Percentiles rank a stretch among this genome's conserved stretches.
phyloP scores from a whole-genome alignment of 2,797 vertebrate genomes.

The Eremophila alpestris region DNA sequence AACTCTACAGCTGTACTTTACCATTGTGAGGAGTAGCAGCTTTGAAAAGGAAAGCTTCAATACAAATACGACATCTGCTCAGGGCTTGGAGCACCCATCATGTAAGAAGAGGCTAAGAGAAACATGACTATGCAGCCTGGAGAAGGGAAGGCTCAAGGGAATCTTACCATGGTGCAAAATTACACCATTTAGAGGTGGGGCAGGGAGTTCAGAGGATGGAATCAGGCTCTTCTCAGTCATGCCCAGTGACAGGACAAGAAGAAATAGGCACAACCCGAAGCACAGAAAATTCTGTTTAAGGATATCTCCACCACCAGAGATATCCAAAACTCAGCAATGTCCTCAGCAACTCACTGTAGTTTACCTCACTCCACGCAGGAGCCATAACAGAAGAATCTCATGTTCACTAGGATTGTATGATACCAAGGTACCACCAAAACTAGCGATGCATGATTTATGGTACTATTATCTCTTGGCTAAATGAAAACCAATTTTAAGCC shows the following conservation, averaged over 20 bases:
- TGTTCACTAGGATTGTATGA: background rate
- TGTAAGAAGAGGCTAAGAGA: background rate
- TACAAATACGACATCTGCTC: background rate
- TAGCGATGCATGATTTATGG: background rate
- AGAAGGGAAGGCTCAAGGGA: background rate
- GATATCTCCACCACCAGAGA: background rate
- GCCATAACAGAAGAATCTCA: background rate
- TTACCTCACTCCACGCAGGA: background rate
- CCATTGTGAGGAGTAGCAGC: background rate
- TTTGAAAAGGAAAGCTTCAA: background rate
- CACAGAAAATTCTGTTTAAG: background rate
- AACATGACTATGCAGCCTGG: background rate
- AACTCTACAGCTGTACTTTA: background rate
- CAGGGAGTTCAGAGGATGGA: background rate
- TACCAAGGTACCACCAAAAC: background rate
- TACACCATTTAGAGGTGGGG: background rate
- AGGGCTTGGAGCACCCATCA: background rate
- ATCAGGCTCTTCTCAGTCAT: background rate
- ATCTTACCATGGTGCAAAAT: background rate
- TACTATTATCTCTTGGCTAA: background rate
- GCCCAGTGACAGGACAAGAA: background rate
- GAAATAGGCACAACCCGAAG: background rate
- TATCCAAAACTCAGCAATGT: fast-evolving
- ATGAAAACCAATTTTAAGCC: background rate
- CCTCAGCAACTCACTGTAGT: background rate